These are phyloP conservation scores for Trisateles emortualis DNA, from an alignment of 2,888 invertebrate genomes.

Conservation along the genomic window DNA sequence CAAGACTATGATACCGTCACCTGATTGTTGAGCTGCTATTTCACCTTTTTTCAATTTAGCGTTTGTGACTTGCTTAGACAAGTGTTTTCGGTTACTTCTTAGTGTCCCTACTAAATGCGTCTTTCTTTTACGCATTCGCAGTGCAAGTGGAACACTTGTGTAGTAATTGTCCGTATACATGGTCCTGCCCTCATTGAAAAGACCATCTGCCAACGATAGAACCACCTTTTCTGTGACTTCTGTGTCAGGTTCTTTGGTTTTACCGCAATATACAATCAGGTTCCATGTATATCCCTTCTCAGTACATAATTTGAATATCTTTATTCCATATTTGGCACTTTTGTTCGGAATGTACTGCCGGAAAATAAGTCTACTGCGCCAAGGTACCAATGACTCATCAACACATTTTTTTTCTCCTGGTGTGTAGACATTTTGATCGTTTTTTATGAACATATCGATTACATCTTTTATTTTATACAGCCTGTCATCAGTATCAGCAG, in stretches of 20 bases:
- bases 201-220: conserved; percentile 22
- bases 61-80: conserved; percentile 23
- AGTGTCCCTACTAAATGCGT: conserved; percentile 22
- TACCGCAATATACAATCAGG: conserved; percentile 32
- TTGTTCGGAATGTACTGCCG: conserved; percentile 31
- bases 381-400: too few species aligned
- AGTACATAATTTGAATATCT: conserved; percentile 53
- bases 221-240: conserved; percentile 23
- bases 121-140: conserved; percentile 16
- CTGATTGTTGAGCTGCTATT: conserved; percentile 22
- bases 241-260: conserved; percentile 19
- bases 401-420: conserved; percentile 22
- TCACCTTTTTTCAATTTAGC: conserved; percentile 29
- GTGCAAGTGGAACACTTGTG: conserved; percentile 21
- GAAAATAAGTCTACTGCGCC: too few species aligned
- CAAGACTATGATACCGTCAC: conserved; percentile 23
- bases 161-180: conserved; percentile 32
- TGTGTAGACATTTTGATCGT: conserved; percentile 23
- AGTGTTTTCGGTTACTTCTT: conserved; percentile 35
- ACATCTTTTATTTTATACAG: conserved; percentile 23
- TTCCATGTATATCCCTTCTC: conserved; percentile 43
- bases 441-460: conserved; percentile 32
- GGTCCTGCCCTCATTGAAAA: conserved; percentile 25
- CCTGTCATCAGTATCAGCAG: conserved; percentile 23
- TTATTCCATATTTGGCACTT: conserved; percentile 29